Evolutionary conservation across 2,113 vertebrate species (phyloP).

Genomic region (Chrysemys picta): DNA sequence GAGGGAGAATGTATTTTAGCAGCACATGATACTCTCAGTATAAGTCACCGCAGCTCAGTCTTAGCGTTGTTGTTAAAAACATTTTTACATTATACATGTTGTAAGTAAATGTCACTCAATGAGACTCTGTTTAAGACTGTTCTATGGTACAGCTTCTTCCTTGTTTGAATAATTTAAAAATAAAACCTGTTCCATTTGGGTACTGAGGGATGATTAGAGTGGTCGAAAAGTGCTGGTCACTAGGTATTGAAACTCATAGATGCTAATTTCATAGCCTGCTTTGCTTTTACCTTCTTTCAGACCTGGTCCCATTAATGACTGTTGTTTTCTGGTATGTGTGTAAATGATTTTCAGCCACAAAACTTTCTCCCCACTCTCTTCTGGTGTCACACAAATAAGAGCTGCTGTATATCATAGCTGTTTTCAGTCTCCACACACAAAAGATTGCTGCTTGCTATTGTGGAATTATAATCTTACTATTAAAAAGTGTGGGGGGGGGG

Average conservation of each 20-base stretch:
- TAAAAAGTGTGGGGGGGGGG: neutral
- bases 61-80: neutral
- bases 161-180: neutral
- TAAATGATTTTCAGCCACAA: neutral
- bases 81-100: neutral
- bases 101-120: neutral
- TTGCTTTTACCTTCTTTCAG: neutral
- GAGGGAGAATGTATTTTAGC: neutral
- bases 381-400: neutral
- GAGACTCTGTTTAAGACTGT: neutral
- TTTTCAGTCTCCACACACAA: neutral
- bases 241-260: neutral
- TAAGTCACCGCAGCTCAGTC: neutral
- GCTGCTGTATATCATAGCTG: neutral
- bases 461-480: neutral
- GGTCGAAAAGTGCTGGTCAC: neutral
- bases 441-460: neutral
- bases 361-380: neutral
- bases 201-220: fast-evolving
- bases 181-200: neutral
- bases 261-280: neutral
- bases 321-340: neutral
- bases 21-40: neutral
- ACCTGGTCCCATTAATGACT: neutral
- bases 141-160: neutral